Base-by-base conservation (phyloP, 2,888 invertebrate genomes). In the Drosophila vallismaia region DNA sequence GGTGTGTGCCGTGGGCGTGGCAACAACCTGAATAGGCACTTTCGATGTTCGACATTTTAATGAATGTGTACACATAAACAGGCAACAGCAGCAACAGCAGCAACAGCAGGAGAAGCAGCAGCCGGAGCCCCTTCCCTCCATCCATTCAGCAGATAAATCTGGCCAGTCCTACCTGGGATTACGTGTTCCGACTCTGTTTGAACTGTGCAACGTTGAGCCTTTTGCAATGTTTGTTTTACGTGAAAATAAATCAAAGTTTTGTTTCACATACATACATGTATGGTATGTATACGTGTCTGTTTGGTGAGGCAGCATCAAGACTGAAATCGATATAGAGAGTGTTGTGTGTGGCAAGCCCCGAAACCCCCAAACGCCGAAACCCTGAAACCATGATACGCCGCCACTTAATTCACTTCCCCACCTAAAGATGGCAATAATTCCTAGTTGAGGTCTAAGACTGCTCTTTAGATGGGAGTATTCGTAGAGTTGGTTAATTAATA, bases 41-140 rank as follows among this genome's bases (percentile, higher is more conserved):
- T 84, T 84, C 88, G 88, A 88, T 88, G 86, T 84, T 84, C 84
- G 84, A 84, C 84, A 84, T 88, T 84, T 88, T 82, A 82, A 82
- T 82, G 82, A 82, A 82, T 82, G 87, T 87, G 87, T 82, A 87
- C 82, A 87, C 87, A 82, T 78, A 82, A 87, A 82, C 87, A 82
- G 85, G 67, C 70, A 64, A 48, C 50, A 58, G 63, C 9, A 24
- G 9, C 19, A 10, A 31, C 14, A 19, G 19, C 19, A 19, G 19
- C 19, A 19, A 19, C 19, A 19, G 19, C 19, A 19, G 19, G 19
- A 19, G 19, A 19, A 19, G 19, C 19, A 19, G 7, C 42, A 55
- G 9, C 8, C 19, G 19, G 19, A 56, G 26, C 7, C 12, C 28
- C 36, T 9, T 9, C n/a, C 19, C 24, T 10, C 19, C 19, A 1